Conservation (phyloP, 2,113 vertebrate species). For the Paedocypris sp. region DNA sequence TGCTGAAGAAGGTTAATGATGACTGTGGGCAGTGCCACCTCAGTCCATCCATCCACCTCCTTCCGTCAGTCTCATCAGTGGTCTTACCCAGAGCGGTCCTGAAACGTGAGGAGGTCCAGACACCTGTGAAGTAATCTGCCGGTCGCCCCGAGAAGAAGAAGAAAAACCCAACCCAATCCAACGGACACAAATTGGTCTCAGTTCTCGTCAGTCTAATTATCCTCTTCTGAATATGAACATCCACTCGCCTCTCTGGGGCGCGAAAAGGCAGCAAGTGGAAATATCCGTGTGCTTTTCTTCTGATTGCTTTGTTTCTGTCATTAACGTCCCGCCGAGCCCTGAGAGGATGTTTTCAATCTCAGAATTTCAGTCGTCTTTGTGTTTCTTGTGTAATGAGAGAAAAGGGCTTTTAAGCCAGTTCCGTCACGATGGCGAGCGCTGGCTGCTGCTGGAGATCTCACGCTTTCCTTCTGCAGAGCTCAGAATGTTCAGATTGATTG, state of each 20-base stretch:
- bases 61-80: not conserved
- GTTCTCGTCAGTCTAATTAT: constrained; percentile 4
- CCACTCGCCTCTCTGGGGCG: not conserved
- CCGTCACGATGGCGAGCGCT: not conserved
- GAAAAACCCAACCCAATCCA: too few relatives aligned
- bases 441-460: not conserved
- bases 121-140: not conserved
- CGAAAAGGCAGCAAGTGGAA: not conserved
- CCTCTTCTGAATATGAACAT: constrained; percentile 1
- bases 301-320: constrained; percentile 15
- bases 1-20: constrained; percentile 29
- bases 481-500: not conserved
- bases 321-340: constrained; percentile 14
- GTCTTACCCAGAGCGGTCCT: not conserved
- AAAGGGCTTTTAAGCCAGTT: constrained; percentile 3
- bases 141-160: not conserved
- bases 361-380: constrained; percentile 8
- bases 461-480: not conserved
- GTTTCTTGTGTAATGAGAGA: constrained; percentile 8
- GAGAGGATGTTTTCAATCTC: constrained; percentile 23
- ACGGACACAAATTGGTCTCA: not conserved
- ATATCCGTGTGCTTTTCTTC: constrained; percentile 7
- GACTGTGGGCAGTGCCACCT: not conserved
- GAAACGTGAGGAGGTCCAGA: not conserved
- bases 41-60: not conserved